A percentile compares a stretch with the other conserved stretches of the same genome.
phyloP scores from a whole-genome alignment of 1,140 invertebrate genomes.

The Bilobella aurantiaca region DNA sequence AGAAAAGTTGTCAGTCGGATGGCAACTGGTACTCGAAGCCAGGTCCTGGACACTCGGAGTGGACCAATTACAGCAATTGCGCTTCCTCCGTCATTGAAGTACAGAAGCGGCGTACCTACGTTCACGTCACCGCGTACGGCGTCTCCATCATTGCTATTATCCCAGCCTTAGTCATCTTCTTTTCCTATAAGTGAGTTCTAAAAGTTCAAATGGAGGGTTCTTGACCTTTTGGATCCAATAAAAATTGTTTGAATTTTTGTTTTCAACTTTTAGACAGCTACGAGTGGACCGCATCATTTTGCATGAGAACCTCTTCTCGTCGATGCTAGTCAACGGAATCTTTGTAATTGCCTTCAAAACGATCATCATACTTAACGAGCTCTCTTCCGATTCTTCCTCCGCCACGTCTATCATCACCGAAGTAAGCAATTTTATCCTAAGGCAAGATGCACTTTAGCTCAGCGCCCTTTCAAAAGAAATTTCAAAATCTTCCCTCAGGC shows the following conservation, averaged over 20 bases:
- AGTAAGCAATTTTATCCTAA: no score
- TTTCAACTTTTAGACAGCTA: constrained; percentile 39
- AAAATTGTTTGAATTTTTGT: constrained; percentile 21
- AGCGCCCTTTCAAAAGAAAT: background rate
- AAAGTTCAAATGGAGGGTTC: background rate
- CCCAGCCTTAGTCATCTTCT: constrained; percentile 43
- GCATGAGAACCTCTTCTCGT: constrained; percentile 48
- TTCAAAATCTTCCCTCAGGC: no score
- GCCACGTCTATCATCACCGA: constrained; percentile 10
- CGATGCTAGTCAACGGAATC: constrained; percentile 44
- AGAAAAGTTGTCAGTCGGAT: constrained; percentile 37
- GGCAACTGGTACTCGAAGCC: constrained; percentile 37
- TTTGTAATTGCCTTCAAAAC: constrained; percentile 41
- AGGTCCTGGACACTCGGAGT: constrained; percentile 35
- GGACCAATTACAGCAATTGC: constrained; percentile 42
- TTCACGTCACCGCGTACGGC: constrained; percentile 39
- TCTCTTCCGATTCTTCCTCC: constrained; percentile 22
- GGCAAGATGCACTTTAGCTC: no score
- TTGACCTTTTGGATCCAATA: no score
- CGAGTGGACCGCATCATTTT: constrained; percentile 44
- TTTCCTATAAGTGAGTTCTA: constrained; percentile 40
- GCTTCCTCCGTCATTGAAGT: constrained; percentile 32
- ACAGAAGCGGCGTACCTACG: constrained; percentile 34
- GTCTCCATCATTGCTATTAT: constrained; percentile 40
- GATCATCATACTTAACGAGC: constrained; percentile 40